Evolutionary conservation across 2,113 vertebrate genomes (phyloP), one percentile per base, ranked within the genome.

Genomic region (Ictalurus furcatus): DNA sequence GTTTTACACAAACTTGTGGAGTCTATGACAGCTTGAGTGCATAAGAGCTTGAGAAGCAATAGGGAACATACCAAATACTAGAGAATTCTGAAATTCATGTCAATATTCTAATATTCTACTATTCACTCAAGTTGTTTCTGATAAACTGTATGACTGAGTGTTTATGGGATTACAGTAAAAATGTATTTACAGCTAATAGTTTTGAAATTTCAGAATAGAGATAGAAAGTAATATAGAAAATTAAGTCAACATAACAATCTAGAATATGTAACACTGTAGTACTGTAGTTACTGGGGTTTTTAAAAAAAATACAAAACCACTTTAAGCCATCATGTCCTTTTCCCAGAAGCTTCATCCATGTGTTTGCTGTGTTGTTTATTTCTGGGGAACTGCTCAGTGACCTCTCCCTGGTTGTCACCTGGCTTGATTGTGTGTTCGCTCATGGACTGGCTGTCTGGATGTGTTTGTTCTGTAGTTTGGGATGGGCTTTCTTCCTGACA

Each of bases 301-400:
- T n/a, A n/a, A n/a, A n/a, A n/a, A n/a, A n/a, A n/a, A n/a, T 16
- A 65, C 21, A 14, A 67, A 65, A 78, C 0, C 56, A 44, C 17
- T 30, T 86, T 48, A 90, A 14, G 48, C 67, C 48, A 34, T 67
- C 25, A 65, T 30, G 21, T 71, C 54, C 56, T 74, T 88, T 81
- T 80, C 83, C 28, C 85, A 52, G 67, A 80, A 85, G 48, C 80
- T 16, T 88, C 80, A 61, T 91, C 83, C 48, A n/a, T 59, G 30
- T 83, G 56, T 85, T 91, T 82, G 40, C 85, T 80, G 73, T 80
- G 21, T 25, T 85, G 44, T 71, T 79, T 84, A 34, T 81, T 83
- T 34, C 56, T 79, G 21, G n/a, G n/a, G 30, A 84, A 69, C 54
- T 74, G 71, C 48, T 79, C 74, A 21, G 78, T 82, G 44, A 40